These are phyloP conservation scores for Proctacanthus coquilletti DNA, from an alignment of 1,140 invertebrate genomes.

Conservation along the genomic window DNA sequence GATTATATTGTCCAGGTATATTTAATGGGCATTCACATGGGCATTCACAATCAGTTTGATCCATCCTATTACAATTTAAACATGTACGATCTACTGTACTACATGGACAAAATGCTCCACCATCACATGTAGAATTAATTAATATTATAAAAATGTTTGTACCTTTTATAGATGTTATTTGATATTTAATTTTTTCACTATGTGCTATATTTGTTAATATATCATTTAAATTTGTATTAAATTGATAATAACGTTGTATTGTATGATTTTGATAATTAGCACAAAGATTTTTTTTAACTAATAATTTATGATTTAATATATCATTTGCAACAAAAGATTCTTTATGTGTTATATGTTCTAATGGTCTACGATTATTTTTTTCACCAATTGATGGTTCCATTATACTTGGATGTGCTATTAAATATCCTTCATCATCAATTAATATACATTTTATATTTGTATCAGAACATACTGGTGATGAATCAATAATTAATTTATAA, in stretches of 20 bases:
- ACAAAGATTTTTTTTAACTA: constrained; percentile 71
- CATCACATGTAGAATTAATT: constrained; percentile 60
- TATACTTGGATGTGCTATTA: constrained; percentile 72
- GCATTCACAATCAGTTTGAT: constrained; percentile 88
- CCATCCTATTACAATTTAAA: constrained; percentile 86
- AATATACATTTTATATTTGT: constrained; percentile 72
- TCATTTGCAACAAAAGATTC: constrained; percentile 77
- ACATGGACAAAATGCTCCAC: constrained; percentile 79
- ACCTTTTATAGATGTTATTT: constrained; percentile 60
- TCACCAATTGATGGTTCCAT: constrained; percentile 38
- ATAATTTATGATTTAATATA: constrained; percentile 65
- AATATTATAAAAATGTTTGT: constrained; percentile 81
- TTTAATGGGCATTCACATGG: constrained; percentile 81
- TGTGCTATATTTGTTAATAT: constrained; percentile 71
- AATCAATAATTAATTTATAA: constrained; percentile 52
- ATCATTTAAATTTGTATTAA: constrained; percentile 61
- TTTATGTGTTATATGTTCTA: constrained; percentile 68
- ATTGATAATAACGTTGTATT: constrained; percentile 60
- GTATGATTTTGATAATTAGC: constrained; percentile 62
- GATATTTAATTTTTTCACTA: constrained; percentile 80
- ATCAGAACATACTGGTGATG: constrained; percentile 46
- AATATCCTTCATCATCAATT: constrained; percentile 79
- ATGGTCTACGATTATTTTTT: constrained; percentile 41
- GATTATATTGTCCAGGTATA: constrained; percentile 30
- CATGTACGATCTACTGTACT: constrained; percentile 79